phyloP scores from a whole-genome alignment of 2,888 invertebrate genomes.

The Atherix ibis region DNA sequence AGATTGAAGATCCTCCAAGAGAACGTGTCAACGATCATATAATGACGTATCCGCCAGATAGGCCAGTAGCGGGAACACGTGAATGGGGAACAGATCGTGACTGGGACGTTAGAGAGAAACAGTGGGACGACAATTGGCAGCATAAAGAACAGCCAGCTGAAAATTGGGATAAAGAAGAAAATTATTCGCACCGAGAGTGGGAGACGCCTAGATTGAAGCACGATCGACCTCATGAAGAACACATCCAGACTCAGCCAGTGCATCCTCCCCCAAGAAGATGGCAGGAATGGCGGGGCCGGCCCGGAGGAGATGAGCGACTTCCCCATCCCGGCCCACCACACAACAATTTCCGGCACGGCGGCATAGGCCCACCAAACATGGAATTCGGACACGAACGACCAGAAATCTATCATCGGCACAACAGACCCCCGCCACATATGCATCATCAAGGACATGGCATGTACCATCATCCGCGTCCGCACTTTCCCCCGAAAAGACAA shows the following conservation, averaged over 20 bases:
- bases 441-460: slow-evolving; percentile 3
- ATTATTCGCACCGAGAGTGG: slow-evolving; percentile 8
- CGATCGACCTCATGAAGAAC: slow-evolving; percentile 7
- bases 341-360: neutral
- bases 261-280: slow-evolving; percentile 5
- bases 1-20: slow-evolving; percentile 6
- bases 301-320: slow-evolving; percentile 18
- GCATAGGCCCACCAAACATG: neutral
- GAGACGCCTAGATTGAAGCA: slow-evolving; percentile 8
- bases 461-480: slow-evolving; percentile 15
- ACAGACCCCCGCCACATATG: too few species aligned
- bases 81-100: slow-evolving; percentile 9
- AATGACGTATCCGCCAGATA: slow-evolving; percentile 8
- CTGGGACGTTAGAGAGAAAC: slow-evolving; percentile 6
- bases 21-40: slow-evolving; percentile 10
- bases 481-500: slow-evolving; percentile 26
- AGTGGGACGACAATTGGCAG: slow-evolving; percentile 8
- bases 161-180: slow-evolving; percentile 17
- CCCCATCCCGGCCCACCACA: neutral
- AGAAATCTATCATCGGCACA: slow-evolving; percentile 2
- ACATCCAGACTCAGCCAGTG: slow-evolving; percentile 1
- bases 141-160: slow-evolving; percentile 12
- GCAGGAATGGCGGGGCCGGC: slow-evolving; percentile 10
- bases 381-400: slow-evolving; percentile 5
- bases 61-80: slow-evolving; percentile 4